Percentiles rank a stretch among this genome's conserved stretches.
Conservation (phyloP, 2,888 invertebrate genomes). For the Cryptosula pallasiana region DNA sequence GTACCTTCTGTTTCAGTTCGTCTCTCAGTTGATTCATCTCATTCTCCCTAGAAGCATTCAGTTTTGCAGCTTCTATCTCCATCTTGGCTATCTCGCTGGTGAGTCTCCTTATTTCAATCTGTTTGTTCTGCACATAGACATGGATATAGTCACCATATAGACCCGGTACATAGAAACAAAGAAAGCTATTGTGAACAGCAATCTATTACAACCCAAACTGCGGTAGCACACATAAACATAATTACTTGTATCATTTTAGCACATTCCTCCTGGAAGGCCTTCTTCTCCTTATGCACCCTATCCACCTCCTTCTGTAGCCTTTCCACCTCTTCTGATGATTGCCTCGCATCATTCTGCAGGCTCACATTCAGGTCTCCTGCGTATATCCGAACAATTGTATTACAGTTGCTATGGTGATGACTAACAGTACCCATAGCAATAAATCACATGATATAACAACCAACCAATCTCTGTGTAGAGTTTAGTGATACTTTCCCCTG, state of each 20-base stretch:
- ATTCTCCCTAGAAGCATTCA: not conserved
- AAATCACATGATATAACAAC: too few species aligned
- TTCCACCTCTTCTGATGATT: not conserved
- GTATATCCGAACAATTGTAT: not conserved
- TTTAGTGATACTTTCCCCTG: not conserved
- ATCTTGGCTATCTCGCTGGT: not conserved
- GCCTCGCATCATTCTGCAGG: not conserved
- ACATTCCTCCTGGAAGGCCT: constrained; percentile 10
- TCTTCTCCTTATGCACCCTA: not conserved
- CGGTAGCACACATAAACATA: too few species aligned
- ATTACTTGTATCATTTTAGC: constrained; percentile 21
- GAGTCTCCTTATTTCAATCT: constrained; percentile 19
- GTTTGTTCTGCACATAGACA: constrained; percentile 1
- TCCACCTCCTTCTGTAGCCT: not conserved
- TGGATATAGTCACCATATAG: too few species aligned
- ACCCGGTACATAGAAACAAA: too few species aligned
- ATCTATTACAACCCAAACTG: too few species aligned
- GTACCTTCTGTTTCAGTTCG: not conserved
- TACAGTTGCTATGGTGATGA: not conserved
- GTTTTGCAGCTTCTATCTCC: constrained; percentile 14
- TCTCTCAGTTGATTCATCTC: constrained; percentile 12
- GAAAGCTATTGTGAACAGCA: too few species aligned
- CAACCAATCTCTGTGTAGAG: not conserved
- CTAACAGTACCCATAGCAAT: not conserved
- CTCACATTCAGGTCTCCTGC: not conserved